phyloP scores from a whole-genome alignment of 2,113 vertebrate species.

The Dromiciops gliroides region DNA sequence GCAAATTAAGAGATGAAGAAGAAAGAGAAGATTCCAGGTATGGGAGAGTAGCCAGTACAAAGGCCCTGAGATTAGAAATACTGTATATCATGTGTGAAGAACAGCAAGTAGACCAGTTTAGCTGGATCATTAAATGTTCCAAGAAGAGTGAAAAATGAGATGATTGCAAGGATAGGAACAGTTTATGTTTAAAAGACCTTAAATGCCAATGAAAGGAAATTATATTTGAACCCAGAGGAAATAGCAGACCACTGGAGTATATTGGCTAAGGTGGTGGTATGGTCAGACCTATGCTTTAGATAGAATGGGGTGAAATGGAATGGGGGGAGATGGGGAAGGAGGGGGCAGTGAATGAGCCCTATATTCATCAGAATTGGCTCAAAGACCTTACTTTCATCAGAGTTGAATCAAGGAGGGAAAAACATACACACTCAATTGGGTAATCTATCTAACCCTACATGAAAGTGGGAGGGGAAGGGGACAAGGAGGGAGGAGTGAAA shows the following conservation, averaged over 20 bases:
- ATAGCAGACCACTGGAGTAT: neutral
- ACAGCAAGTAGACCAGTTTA: neutral
- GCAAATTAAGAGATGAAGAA: neutral
- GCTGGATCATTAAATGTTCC: neutral
- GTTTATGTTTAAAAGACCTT: neutral
- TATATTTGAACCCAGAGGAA: neutral
- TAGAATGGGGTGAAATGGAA: too few relatives aligned
- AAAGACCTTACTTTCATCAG: too few relatives aligned
- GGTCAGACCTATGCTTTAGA: neutral
- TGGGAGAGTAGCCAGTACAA: neutral
- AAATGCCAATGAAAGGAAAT: neutral
- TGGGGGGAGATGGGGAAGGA: too few relatives aligned
- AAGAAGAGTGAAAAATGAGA: neutral
- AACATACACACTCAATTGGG: too few relatives aligned
- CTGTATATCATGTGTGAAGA: neutral
- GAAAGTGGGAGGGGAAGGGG: too few relatives aligned
- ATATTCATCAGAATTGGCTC: too few relatives aligned
- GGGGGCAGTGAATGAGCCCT: too few relatives aligned
- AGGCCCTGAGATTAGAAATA: neutral
- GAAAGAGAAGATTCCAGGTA: neutral
- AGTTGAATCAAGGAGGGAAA: too few relatives aligned
- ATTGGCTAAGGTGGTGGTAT: neutral
- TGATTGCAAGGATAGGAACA: neutral
- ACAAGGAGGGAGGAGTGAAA: too few relatives aligned
- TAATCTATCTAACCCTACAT: too few relatives aligned